These are phyloP conservation scores for Cephalopterus ornatus DNA, from an alignment of 2,113 vertebrate genomes.

Conservation along the genomic window DNA sequence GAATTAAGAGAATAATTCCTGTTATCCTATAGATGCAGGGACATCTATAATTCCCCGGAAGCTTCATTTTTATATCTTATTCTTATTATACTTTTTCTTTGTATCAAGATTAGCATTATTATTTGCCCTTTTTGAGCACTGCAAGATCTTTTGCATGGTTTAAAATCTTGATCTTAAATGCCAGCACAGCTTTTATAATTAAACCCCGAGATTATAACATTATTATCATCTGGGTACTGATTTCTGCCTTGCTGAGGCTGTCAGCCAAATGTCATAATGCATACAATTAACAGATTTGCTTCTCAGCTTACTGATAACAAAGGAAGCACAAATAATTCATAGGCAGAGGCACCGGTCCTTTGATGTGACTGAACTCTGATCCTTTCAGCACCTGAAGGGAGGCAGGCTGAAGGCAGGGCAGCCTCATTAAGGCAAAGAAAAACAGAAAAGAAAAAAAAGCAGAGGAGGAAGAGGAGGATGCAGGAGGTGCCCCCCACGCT, in stretches of 20 bases:
- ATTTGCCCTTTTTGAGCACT: neutral
- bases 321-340: constrained; percentile 59
- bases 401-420: constrained; percentile 1
- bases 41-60: neutral
- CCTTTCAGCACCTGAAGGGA: constrained; percentile 54
- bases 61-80: neutral
- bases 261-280: constrained; percentile 55
- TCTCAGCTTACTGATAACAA: constrained; percentile 36
- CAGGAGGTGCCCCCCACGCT: neutral
- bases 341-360: constrained; percentile 6
- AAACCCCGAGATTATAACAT: constrained; percentile 1
- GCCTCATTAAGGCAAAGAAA: constrained; percentile 38
- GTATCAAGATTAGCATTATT: neutral
- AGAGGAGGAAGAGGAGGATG: neutral
- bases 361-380: constrained; percentile 48
- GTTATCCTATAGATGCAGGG: neutral
- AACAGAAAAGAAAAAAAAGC: neutral
- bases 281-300: constrained; percentile 56
- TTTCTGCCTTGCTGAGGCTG: constrained; percentile 31
- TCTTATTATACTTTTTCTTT: neutral
- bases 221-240: constrained; percentile 24
- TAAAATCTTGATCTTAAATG: constrained; percentile 26
- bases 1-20: neutral
- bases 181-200: constrained; percentile 15
- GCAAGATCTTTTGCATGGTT: neutral